A percentile compares a stretch with the other conserved stretches of the same genome.
Conservation (phyloP, 2,888 invertebrate genomes). For the Tillus elongatus region DNA sequence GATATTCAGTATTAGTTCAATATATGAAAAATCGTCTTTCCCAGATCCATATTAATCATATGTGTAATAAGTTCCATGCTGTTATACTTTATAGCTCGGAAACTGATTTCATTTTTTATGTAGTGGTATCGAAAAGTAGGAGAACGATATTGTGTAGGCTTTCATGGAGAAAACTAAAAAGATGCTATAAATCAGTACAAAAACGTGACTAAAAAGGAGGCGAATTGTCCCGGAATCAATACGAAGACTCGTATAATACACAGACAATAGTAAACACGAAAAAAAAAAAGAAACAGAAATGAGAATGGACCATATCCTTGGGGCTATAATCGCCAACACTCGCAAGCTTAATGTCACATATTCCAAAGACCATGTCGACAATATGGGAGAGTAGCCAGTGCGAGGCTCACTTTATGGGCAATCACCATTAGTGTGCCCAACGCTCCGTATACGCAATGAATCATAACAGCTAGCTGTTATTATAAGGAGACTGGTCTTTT, state of each 20-base stretch:
- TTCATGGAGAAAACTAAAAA: too few species aligned
- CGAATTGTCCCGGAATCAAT: not conserved
- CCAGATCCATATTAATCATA: too few species aligned
- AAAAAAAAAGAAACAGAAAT: conserved; percentile 10
- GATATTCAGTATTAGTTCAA: too few species aligned
- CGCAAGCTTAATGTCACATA: conserved; percentile 16
- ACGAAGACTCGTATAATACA: conserved; percentile 12
- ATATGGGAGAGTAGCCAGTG: conserved; percentile 17
- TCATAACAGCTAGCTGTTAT: too few species aligned
- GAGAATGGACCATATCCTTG: conserved; percentile 16
- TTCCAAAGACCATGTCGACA: conserved; percentile 13
- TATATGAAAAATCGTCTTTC: too few species aligned
- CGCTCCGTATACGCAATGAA: conserved; percentile 19
- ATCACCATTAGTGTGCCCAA: conserved; percentile 18
- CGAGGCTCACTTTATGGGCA: conserved; percentile 19
- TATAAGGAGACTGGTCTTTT: too few species aligned
- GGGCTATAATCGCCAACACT: conserved; percentile 15
- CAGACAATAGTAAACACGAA: conserved; percentile 6
- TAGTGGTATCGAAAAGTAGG: too few species aligned
- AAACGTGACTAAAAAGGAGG: not conserved
- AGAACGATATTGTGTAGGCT: too few species aligned
- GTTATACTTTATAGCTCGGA: too few species aligned
- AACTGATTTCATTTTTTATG: too few species aligned
- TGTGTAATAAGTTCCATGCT: too few species aligned
- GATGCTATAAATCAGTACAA: too few species aligned